Evolutionary conservation across 2,113 vertebrate genomes (phyloP).

Genomic region (Hydrolagus affinis): DNA sequence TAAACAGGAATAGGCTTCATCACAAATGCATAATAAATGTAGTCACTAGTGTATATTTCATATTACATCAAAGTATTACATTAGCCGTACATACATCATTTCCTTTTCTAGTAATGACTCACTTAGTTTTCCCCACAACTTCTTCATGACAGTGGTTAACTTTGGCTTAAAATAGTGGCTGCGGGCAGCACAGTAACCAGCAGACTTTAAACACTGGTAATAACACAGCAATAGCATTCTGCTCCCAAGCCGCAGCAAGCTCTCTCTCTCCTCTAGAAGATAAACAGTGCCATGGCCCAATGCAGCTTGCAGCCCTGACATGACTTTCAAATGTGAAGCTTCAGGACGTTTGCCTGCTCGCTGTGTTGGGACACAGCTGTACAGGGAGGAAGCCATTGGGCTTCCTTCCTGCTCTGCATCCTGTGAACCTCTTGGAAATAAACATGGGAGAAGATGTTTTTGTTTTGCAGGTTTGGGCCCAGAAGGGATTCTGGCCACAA

Average conservation of each 20-base stretch:
- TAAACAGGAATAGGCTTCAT: conserved; percentile 28
- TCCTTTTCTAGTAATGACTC: conserved; percentile 12
- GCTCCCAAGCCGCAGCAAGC: neutral
- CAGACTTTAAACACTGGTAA: neutral
- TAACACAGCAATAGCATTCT: neutral
- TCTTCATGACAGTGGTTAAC: conserved; percentile 25
- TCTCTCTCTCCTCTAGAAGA: no score
- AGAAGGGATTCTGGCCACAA: no score
- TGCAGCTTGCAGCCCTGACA: no score
- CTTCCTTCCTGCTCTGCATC: no score
- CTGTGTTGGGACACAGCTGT: no score
- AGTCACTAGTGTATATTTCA: neutral
- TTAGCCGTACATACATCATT: conserved; percentile 1
- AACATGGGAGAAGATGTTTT: no score
- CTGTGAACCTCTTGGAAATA: no score
- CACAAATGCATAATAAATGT: conserved; percentile 21
- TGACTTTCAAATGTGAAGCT: no score
- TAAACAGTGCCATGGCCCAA: no score
- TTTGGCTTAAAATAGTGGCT: conserved; percentile 17
- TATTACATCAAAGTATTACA: conserved; percentile 8
- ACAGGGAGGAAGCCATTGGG: no score
- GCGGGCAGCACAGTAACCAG: neutral
- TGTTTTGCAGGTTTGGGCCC: no score
- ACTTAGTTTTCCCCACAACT: conserved; percentile 1
- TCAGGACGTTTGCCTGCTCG: no score